These are phyloP conservation scores for Seriola aureovittata DNA, from an alignment of 2,113 vertebrate genomes.

Conservation along the genomic window DNA sequence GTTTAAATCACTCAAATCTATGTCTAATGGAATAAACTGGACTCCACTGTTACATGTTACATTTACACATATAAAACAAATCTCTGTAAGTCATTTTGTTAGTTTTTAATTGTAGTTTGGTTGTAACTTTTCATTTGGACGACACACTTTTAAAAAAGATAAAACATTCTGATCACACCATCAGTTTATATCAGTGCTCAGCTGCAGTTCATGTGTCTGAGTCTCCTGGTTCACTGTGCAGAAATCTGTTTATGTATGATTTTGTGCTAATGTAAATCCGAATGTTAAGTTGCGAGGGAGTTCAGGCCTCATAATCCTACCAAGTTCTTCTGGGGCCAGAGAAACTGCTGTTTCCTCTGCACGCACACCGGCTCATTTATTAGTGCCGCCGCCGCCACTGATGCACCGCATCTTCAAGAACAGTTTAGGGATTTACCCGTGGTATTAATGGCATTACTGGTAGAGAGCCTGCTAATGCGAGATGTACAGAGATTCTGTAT, in stretches of 20 bases:
- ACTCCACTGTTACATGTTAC: too few relatives aligned
- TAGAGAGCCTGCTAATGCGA: neutral
- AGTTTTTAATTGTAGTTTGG: too few relatives aligned
- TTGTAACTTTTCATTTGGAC: too few relatives aligned
- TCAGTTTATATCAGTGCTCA: too few relatives aligned
- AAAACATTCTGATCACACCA: too few relatives aligned
- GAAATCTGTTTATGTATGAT: too few relatives aligned
- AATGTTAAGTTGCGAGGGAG: neutral
- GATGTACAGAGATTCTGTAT: neutral
- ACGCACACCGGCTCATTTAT: neutral
- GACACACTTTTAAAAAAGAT: too few relatives aligned
- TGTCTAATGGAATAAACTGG: too few relatives aligned
- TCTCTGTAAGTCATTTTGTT: too few relatives aligned
- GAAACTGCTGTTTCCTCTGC: neutral
- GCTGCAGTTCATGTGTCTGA: too few relatives aligned
- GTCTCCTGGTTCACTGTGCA: neutral
- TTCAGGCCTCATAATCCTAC: constrained; percentile 19
- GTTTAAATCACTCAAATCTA: too few relatives aligned
- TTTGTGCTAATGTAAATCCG: neutral
- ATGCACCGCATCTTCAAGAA: neutral
- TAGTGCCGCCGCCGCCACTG: neutral
- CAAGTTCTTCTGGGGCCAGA: neutral
- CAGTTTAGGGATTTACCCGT: neutral
- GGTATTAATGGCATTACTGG: neutral
- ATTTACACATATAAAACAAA: too few relatives aligned